Evolutionary conservation across 2,888 invertebrate species (phyloP).

Genomic region (Theodoxus fluviatilis): DNA sequence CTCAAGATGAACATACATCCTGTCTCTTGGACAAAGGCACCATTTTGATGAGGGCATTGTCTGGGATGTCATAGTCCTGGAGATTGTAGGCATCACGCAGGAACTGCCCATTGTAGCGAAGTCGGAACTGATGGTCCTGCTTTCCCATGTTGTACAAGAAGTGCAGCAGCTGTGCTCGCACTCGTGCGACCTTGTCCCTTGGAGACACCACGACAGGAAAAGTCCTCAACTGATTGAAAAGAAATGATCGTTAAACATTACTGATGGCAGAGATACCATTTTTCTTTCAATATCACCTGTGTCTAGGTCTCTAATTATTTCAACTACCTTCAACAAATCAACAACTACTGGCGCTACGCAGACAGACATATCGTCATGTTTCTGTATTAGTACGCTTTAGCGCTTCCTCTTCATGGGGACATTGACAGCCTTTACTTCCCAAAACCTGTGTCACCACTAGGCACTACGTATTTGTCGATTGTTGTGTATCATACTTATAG

Average conservation of each 20-base stretch:
- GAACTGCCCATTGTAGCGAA: slow-evolving; percentile 58
- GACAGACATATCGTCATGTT: too few species aligned
- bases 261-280: too few species aligned
- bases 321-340: too few species aligned
- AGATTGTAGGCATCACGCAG: slow-evolving; percentile 56
- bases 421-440: too few species aligned
- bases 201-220: slow-evolving; percentile 55
- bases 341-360: too few species aligned
- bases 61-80: slow-evolving; percentile 54
- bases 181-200: slow-evolving; percentile 53
- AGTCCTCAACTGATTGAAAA: slow-evolving; percentile 52
- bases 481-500: too few species aligned
- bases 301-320: not conserved
- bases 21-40: slow-evolving; percentile 49
- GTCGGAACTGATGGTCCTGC: slow-evolving; percentile 58
- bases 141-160: slow-evolving; percentile 57
- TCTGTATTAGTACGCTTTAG: too few species aligned
- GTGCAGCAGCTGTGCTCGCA: slow-evolving; percentile 60
- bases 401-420: too few species aligned
- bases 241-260: not conserved
- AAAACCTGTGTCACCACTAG: too few species aligned
- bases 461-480: too few species aligned
- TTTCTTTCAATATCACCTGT: too few species aligned
- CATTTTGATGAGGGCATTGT: slow-evolving; percentile 58
- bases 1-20: slow-evolving; percentile 45